Evolutionary conservation across 2,888 invertebrate species (phyloP).

Genomic region (Corythucha ciliata): DNA sequence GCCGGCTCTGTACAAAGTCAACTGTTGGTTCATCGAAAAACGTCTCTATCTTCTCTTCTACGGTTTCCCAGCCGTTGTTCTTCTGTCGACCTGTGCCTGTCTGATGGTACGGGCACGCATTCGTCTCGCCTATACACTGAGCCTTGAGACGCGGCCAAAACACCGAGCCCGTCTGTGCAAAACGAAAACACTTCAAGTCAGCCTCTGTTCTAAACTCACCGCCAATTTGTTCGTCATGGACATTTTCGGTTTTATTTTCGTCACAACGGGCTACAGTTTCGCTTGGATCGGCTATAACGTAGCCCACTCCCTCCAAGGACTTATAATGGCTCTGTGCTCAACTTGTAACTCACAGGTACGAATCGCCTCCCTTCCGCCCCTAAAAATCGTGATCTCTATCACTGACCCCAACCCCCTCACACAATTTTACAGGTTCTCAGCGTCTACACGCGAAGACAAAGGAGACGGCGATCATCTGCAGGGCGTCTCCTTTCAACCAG

Average conservation of each 20-base stretch:
- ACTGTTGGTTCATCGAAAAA: constrained; percentile 28
- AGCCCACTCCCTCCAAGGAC: constrained; percentile 33
- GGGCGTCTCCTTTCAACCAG: constrained; percentile 15
- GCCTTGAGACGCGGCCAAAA: constrained; percentile 25
- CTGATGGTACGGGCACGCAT: constrained; percentile 23
- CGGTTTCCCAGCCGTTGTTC: constrained; percentile 26
- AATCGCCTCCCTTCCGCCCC: no score
- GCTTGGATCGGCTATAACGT: constrained; percentile 35
- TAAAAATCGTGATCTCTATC: no score
- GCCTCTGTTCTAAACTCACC: constrained; percentile 31
- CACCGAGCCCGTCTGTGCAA: constrained; percentile 17
- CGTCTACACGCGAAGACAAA: constrained; percentile 21
- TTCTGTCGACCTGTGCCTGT: constrained; percentile 26
- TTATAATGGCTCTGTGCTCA: constrained; percentile 32
- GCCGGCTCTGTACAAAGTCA: constrained; percentile 25
- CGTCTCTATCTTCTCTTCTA: constrained; percentile 24
- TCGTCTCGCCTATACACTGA: constrained; percentile 25
- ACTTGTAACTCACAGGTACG: constrained; percentile 34
- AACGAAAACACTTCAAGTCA: constrained; percentile 21
- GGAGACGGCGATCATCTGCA: constrained; percentile 15
- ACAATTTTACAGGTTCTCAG: constrained; percentile 16
- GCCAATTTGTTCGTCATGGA: constrained; percentile 30
- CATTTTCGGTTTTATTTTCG: constrained; percentile 29
- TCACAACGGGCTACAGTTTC: constrained; percentile 27
- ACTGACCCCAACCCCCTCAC: no score